Base-by-base conservation (phyloP, 1,140 invertebrate species). In the Philopotamus ludificatus region DNA sequence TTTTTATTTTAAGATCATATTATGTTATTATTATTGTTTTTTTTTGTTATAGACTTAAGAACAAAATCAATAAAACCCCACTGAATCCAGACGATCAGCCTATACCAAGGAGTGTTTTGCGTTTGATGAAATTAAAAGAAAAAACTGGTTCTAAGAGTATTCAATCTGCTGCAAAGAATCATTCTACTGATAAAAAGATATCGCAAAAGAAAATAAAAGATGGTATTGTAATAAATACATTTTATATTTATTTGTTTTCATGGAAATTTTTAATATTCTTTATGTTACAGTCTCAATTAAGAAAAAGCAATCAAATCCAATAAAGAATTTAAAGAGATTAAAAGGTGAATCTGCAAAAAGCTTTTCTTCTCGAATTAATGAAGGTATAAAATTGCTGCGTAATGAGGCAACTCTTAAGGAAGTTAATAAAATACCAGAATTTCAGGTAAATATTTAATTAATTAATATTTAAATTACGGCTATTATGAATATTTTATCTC, bases 61-160 rank as follows among this genome's bases (percentile, higher is more conserved):
- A 77, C 2, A 86, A 87, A 78, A 85, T 88, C 54, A 87, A 91
- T 76, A 81, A 80, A 10, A 83, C 88, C 1, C 88, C 89, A 2
- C 79, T 76, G 41, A 77, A 87, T 71, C 75, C 77, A 3, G 83
- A 89, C 64, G 83, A 86, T 0, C 88, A 91, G 72, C 81, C 83
- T 12, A 75, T 90, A 22, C 86, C 89, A 1, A 85, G 82, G 59
- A 87, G 83, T 70, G 68, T 90, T 1, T 74, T 77, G 20, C 74
- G 79, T 16, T 60, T 90, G 7, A 85, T 88, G 16, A 81, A 82
- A 39, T 76, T 86, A 78, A 85, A 61, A 70, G 71, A 18, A 57
- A 73, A 44, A 50, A n/a, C n/a, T n/a, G n/a, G n/a, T n/a, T n/a
- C n/a, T n/a, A n/a, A n/a, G n/a, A n/a, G n/a, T n/a, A n/a, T n/a